A percentile compares a stretch with the other conserved stretches of the same genome.
Conservation (phyloP, 1,140 invertebrate species). For the Papilio polyxenes region DNA sequence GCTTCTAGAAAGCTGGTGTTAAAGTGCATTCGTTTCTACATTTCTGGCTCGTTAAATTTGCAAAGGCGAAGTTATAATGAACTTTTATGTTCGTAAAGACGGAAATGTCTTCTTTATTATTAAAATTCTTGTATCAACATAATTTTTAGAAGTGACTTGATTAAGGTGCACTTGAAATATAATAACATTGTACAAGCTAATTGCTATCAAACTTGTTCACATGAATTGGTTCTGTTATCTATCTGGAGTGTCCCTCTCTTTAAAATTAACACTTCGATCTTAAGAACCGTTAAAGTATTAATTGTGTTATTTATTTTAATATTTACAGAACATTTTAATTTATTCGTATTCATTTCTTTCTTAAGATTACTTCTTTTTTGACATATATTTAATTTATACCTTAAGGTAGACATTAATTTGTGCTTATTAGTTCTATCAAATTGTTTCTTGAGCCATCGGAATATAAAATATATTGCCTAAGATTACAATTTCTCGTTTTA, state of each 20-base stretch:
- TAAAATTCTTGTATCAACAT: not conserved
- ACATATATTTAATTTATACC: too few species aligned
- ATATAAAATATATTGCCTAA: not conserved
- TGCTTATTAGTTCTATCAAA: too few species aligned
- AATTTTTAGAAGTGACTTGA: not conserved
- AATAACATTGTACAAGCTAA: not conserved
- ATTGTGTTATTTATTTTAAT: not conserved
- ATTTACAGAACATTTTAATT: too few species aligned
- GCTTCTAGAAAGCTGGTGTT: slow-evolving; percentile 40
- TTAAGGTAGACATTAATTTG: too few species aligned
- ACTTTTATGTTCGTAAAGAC: not conserved
- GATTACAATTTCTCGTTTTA: not conserved
- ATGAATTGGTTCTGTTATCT: not conserved
- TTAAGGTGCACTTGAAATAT: not conserved
- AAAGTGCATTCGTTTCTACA: slow-evolving; percentile 40
- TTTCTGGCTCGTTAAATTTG: slow-evolving; percentile 36
- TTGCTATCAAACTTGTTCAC: not conserved
- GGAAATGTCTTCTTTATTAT: slow-evolving; percentile 19
- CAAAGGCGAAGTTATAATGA: slow-evolving; percentile 41
- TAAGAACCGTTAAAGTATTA: not conserved
- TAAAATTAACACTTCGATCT: not conserved
- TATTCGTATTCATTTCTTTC: too few species aligned
- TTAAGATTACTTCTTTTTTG: too few species aligned
- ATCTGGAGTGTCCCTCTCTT: not conserved
- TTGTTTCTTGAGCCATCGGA: too few species aligned